A percentile compares a stretch with the other conserved stretches of the same genome.
Conservation (phyloP, 2,113 vertebrate species). For the Prunella fulvescens region DNA sequence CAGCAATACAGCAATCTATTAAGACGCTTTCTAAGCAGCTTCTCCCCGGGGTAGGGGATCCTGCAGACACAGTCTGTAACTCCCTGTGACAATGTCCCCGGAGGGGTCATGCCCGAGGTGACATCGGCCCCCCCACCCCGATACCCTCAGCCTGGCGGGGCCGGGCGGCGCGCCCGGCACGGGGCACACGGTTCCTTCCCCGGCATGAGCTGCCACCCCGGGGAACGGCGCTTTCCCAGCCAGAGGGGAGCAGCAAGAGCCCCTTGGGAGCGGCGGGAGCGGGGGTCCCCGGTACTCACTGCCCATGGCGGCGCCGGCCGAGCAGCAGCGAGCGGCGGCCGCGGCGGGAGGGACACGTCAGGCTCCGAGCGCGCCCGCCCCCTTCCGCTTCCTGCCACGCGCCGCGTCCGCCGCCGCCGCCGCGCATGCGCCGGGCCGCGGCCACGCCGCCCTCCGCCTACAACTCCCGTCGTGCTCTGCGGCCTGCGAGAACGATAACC, state of each 20-base stretch:
- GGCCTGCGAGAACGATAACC: fast-evolving
- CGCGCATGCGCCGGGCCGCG: fast-evolving
- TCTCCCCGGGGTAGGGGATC: not conserved
- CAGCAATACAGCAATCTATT: fast-evolving
- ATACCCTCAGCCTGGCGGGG: not conserved
- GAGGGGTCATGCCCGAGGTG: fast-evolving
- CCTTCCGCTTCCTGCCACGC: conserved; percentile 83
- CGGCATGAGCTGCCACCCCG: not conserved
- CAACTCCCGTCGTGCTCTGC: not conserved
- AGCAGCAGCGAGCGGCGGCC: not conserved
- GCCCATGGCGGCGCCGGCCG: conserved; percentile 66
- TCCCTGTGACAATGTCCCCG: fast-evolving
- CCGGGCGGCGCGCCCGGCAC: not conserved
- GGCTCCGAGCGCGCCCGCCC: not conserved
- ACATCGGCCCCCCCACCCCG: not conserved
- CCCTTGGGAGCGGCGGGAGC: fast-evolving
- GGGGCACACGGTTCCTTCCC: not conserved
- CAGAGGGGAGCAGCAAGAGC: fast-evolving
- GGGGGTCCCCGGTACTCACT: conserved; percentile 63
- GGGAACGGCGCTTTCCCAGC: no score
- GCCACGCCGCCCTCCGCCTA: fast-evolving
- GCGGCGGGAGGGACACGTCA: conserved; percentile 74
- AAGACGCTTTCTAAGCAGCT: not conserved
- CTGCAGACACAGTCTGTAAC: fast-evolving
- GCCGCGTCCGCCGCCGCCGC: not conserved